phyloP scores from a whole-genome alignment of 2,113 vertebrate species.

The Dromas ardeola region DNA sequence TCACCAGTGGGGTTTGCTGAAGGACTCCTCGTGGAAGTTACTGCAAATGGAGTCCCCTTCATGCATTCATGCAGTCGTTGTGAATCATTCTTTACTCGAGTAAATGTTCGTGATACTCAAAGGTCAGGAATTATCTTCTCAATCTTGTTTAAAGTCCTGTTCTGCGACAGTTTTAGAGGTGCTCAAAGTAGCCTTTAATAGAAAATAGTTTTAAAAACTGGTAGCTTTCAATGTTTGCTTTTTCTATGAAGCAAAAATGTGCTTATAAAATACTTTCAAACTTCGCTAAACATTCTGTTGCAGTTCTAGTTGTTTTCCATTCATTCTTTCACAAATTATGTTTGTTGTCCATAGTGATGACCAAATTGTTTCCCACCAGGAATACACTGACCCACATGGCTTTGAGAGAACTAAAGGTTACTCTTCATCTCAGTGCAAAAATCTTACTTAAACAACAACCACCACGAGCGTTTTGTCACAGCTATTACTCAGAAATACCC shows the following conservation, averaged over 20 bases:
- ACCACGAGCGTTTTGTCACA: neutral
- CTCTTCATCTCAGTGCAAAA: neutral
- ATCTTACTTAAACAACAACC: neutral
- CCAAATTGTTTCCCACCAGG: neutral
- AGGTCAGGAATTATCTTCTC: slow-evolving; percentile 31
- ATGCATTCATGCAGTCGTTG: neutral
- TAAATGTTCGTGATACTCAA: neutral
- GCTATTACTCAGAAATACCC: neutral
- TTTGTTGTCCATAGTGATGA: neutral
- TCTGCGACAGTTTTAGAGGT: neutral
- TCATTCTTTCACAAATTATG: neutral
- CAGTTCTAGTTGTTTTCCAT: neutral
- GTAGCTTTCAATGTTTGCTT: neutral
- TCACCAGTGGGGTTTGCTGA: neutral
- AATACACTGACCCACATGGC: neutral
- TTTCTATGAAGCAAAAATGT: neutral
- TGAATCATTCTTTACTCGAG: neutral
- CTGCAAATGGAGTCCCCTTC: neutral
- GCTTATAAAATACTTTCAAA: neutral
- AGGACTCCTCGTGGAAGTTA: neutral
- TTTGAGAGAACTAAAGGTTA: neutral
- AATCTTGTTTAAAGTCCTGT: slow-evolving; percentile 3
- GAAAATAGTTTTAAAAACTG: neutral
- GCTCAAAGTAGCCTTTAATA: neutral
- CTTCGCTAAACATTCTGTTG: neutral